Base-by-base conservation (phyloP, 2,888 invertebrate species). In the Adineta ricciae region DNA sequence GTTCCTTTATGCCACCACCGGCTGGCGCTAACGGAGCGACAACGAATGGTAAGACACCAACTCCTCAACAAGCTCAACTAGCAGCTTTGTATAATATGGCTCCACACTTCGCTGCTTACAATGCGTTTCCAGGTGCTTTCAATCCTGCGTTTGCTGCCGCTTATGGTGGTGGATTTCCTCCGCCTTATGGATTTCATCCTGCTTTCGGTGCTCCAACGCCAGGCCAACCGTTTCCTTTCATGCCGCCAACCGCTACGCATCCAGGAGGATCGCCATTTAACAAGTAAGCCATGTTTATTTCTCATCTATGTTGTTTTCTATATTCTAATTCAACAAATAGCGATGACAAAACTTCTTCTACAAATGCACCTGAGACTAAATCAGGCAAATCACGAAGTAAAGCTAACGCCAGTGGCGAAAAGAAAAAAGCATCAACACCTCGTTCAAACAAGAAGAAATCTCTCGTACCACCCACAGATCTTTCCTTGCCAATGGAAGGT, bases 101-200 rank as follows among this genome's bases (percentile, higher is more conserved):
- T 41, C 78, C 78, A 78, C 78, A 78, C 41, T 64, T 64, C 32
- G 64, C 64, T 32, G 41, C 78, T 14, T 78, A 78, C 4, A 41
- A 41, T 41, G 41, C 78, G 2, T 78, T 78, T 41, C 41, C 8
- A 41, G 78, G 41, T 78, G 78, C 78, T 11, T 78, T 78, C 24
- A 78, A 78, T 78, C 78, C 78, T 24, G 78, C 78, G 0, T 78
- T 78, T 78, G 78, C 78, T n/a, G 78, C 41, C 24, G 78, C 78
- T 41, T 78, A 41, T 78, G 78, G 24, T 78, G 32, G 78, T 78
- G 78, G 78, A 0, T 78, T 41, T 41, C 24, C 38, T n/a, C 4
- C 41, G 2, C 41, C 38, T 1, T 41, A 38, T n/a, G 41, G 41
- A 9, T 78, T 78, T 78, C 78, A 78, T 78, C 78, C 78, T 5